phyloP scores from a whole-genome alignment of 2,888 invertebrate species.

The Drymonia ruficornis region DNA sequence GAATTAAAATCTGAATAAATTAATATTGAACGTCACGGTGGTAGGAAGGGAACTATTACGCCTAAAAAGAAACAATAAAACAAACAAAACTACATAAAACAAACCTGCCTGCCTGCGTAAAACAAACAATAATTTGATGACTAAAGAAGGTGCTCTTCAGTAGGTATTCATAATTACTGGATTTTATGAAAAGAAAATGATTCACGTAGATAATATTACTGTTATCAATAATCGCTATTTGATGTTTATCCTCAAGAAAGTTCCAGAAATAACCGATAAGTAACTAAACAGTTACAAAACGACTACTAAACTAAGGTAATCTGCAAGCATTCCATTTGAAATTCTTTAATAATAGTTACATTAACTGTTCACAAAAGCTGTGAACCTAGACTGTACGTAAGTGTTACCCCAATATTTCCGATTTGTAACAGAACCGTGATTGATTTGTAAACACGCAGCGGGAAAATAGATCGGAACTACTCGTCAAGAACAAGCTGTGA shows the following conservation, averaged over 20 bases:
- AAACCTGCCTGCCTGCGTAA: not conserved
- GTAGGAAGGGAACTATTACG: conserved; percentile 17
- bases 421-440: conserved; percentile 46
- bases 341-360: too few relatives aligned
- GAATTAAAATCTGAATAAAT: conserved; percentile 63
- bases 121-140: not conserved
- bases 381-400: not conserved
- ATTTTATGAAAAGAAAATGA: not conserved
- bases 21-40: conserved; percentile 48
- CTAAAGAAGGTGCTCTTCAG: too few relatives aligned
- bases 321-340: not conserved
- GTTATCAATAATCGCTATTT: not conserved
- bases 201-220: not conserved
- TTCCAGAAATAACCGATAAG: not conserved
- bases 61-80: too few relatives aligned
- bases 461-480: conserved; percentile 42
- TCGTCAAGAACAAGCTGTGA: conserved; percentile 30
- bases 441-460: conserved; percentile 47
- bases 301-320: not conserved
- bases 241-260: not conserved
- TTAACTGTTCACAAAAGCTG: too few relatives aligned
- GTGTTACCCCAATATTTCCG: conserved; percentile 38
- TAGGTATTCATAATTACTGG: too few relatives aligned
- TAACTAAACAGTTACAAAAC: not conserved
- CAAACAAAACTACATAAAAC: too few relatives aligned